Percentiles rank a stretch among this genome's conserved stretches.
Conservation (phyloP, 2,888 invertebrate genomes). For the Cacoxenus indagator region DNA sequence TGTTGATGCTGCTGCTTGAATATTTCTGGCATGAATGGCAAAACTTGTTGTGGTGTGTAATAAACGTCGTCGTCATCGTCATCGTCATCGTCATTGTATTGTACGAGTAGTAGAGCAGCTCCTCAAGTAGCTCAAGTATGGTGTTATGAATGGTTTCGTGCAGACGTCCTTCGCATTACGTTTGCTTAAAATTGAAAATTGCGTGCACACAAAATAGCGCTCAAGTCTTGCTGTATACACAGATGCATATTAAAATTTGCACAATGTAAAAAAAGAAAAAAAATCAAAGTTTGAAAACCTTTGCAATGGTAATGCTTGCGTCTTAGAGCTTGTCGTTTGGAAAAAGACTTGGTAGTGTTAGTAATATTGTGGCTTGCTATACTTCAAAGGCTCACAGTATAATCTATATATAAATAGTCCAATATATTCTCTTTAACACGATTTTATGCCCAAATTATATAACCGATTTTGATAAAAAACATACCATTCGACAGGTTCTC, state of each 20-base stretch:
- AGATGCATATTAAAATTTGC: not conserved
- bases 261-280: not conserved
- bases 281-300: not conserved
- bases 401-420: too few species aligned
- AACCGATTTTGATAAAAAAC: too few species aligned
- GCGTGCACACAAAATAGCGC: not conserved
- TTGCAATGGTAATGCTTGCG: too few species aligned
- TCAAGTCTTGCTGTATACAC: not conserved
- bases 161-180: not conserved
- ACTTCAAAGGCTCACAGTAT: too few species aligned
- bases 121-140: not conserved
- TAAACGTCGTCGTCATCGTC: conserved; percentile 41
- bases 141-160: not conserved
- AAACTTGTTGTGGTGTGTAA: conserved; percentile 49
- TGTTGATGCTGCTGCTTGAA: not conserved
- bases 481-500: too few species aligned
- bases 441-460: too few species aligned
- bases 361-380: too few species aligned
- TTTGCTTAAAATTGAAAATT: conserved; percentile 12
- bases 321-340: too few species aligned
- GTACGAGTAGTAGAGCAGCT: not conserved
- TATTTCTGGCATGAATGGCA: conserved; percentile 37
- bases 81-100: not conserved
- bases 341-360: too few species aligned
- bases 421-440: too few species aligned